Evolutionary conservation across 2,888 invertebrate genomes (phyloP), one percentile per base, ranked within the genome.

Genomic region (Aquatica leii): DNA sequence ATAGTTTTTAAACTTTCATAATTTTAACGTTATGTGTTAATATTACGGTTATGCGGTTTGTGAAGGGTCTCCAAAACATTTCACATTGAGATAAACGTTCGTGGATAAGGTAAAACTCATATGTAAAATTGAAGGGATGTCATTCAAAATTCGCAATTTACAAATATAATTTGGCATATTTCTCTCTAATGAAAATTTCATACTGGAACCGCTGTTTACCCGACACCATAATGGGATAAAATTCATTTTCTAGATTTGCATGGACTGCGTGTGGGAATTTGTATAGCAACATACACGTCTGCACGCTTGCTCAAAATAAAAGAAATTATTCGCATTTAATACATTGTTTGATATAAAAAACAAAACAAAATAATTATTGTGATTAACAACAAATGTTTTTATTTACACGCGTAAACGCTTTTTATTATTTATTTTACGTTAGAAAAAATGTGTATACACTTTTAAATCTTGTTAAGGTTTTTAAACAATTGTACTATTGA

Each of bases 171-270:
- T 60, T 53, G 54, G 17, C 54, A 34, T 60, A 60, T 60, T 60
- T 48, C 54, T 60, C 60, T 49, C 60, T 60, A 60, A 60, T 60
- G 60, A 60, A 60, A 60, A 60, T 60, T 60, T 60, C 60, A 60
- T 60, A 60, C 54, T 49, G 18, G 60, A 37, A 60, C 54, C 54
- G 60, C 43, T 73, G 68, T 72, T 72, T 73, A 70, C 70, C 59
- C 59, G 50, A 48, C 59, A 50, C 63, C 59, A 73, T 73, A 75
- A 75, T 68, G 69, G 73, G 71, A 75, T 73, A 73, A 75, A 74
- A 73, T 73, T 72, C 70, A 75, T 75, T 73, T 74, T 71, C 72
- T 55, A 68, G 73, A 76, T 75, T 75, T 76, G 73, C 74, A 73
- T 71, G 73, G 68, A 65, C 73, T 74, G 76, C 76, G 74, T 76